Base-by-base conservation (phyloP, 1,140 invertebrate species). In the Caerostris extrusa region DNA sequence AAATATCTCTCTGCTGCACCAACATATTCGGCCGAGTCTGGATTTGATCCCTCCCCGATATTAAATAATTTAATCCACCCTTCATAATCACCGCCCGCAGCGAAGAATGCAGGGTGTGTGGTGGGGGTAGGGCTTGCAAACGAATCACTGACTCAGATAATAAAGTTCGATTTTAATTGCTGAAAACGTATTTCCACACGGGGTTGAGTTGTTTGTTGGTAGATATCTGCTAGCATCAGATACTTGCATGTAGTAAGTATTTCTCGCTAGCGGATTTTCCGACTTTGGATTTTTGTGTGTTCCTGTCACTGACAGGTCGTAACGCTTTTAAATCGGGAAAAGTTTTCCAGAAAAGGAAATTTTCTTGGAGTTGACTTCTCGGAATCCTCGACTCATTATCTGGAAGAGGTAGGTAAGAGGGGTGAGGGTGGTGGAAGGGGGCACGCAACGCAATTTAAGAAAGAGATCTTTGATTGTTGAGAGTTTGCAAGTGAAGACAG, bases 1-100 rank as follows among this genome's bases (percentile, higher is more conserved):
- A 88, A 88, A 88, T 88, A 67, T 64, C 61, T n/a, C 50, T 17
- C 56, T 34, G 83, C 58, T 60, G 8, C 58, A 58, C 56, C 17
- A 85, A 85, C 83, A 85, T 85, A 58, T 58, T 85, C 83, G 83
- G 6, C 14, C 17, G 83, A 85, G 50, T 85, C 83, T 85, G 83
- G 56, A 58, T 85, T 19, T 58, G 83, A 85, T n/a, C 7, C 12
- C 83, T 58, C 56, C 55, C 83, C n/a, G 55, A 88, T 34, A 64
- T 88, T 88, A 88, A 88, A 88, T 88, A 88, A 88, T 88, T 88
- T 88, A 88, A 88, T 88, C 86, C 86, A 88, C 86, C 86, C 57
- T 85, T 85, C 57, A 85, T 85, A 85, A 85, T 85, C 56, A 85
- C 57, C 57, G n/a, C 83, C 57, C 34, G 57, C 55, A 19, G 57